Evolutionary conservation across 2,113 vertebrate genomes (phyloP).

Genomic region (Meriones unguiculatus): DNA sequence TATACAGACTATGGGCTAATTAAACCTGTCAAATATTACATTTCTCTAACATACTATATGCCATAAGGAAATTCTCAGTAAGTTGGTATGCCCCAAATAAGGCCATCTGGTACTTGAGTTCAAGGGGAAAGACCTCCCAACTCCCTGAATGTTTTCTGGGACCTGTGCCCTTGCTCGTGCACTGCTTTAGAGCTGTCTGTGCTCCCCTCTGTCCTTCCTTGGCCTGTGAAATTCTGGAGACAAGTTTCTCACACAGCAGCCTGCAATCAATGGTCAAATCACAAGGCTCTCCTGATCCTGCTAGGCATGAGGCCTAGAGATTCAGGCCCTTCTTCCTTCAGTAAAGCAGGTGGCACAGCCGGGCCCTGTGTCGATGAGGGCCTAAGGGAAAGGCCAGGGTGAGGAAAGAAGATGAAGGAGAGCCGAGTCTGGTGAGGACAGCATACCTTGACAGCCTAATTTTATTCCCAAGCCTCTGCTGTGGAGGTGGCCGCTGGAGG

Average conservation of each 20-base stretch:
- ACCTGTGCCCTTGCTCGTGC: neutral
- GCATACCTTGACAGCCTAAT: neutral
- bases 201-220: neutral
- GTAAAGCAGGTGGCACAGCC: neutral
- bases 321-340: neutral
- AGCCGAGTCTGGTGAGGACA: neutral
- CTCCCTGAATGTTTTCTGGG: neutral
- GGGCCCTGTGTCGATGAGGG: neutral
- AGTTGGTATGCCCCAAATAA: neutral
- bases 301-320: neutral
- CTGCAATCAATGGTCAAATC: neutral
- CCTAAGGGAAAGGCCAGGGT: neutral
- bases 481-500: conserved; percentile 16
- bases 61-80: neutral
- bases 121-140: neutral
- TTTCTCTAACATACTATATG: conserved; percentile 5
- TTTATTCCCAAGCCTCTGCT: neutral
- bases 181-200: neutral
- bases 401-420: neutral
- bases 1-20: conserved; percentile 59
- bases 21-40: conserved; percentile 29
- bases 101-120: neutral
- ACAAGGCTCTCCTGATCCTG: neutral
- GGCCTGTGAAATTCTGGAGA: neutral
- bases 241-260: neutral